phyloP scores from a whole-genome alignment of 1,140 invertebrate species.

The Calosoma granatense region DNA sequence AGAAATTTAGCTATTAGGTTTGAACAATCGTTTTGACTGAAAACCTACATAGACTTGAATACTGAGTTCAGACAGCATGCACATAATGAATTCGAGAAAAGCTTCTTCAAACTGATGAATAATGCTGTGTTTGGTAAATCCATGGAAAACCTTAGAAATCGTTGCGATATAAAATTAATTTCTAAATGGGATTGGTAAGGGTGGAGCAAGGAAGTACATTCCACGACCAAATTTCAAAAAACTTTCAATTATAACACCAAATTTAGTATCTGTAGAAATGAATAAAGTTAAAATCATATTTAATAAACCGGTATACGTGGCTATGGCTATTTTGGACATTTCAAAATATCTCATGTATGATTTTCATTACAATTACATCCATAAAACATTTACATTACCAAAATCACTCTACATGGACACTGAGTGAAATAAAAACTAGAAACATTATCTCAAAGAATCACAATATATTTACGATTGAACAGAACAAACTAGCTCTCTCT shows the following conservation, averaged over 20 bases:
- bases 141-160: slow-evolving; percentile 32
- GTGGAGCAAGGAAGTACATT: slow-evolving; percentile 18
- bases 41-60: too few relatives aligned
- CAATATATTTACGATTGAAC: neutral
- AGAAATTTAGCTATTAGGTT: slow-evolving; percentile 37
- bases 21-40: slow-evolving; percentile 38
- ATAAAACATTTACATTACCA: slow-evolving; percentile 19
- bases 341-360: slow-evolving; percentile 23
- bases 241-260: slow-evolving; percentile 22
- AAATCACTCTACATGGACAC: too few relatives aligned
- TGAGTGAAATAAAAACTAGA: neutral
- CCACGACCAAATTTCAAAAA: slow-evolving; percentile 26
- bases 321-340: slow-evolving; percentile 21
- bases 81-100: too few relatives aligned
- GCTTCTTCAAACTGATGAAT: slow-evolving; percentile 36
- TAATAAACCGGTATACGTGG: slow-evolving; percentile 24
- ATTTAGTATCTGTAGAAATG: slow-evolving; percentile 20
- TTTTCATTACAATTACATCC: slow-evolving; percentile 26
- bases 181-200: slow-evolving; percentile 16
- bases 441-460: neutral
- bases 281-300: slow-evolving; percentile 16
- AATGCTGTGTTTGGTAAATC: slow-evolving; percentile 36
- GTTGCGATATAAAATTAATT: slow-evolving; percentile 27
- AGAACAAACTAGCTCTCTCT: slow-evolving; percentile 5
- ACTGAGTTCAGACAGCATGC: too few relatives aligned